Evolutionary conservation across 2,888 invertebrate species (phyloP).

Genomic region (Coenonympha glycerion): DNA sequence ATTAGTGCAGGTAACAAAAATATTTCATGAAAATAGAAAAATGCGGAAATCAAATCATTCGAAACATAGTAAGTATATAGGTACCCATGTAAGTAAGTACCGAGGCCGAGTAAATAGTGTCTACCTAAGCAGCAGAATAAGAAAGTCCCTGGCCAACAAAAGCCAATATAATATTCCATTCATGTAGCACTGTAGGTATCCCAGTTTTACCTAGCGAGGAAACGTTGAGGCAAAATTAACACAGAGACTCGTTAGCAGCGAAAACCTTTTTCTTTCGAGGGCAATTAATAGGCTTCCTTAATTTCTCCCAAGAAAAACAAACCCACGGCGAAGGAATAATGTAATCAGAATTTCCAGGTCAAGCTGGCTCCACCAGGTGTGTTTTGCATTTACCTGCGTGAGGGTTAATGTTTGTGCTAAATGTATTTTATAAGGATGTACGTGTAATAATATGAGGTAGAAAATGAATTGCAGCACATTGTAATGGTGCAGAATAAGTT

Average conservation of each 20-base stretch:
- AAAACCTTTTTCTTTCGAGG: constrained; percentile 4
- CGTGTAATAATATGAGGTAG: no score
- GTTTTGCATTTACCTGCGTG: no score
- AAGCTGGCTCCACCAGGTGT: no score
- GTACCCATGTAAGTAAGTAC: no score
- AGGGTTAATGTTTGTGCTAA: no score
- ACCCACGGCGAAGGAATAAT: background rate
- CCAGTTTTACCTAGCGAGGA: constrained; percentile 2
- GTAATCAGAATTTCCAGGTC: background rate
- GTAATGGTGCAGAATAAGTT: background rate
- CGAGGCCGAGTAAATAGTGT: background rate
- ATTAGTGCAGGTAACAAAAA: no score
- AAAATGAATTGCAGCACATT: no score
- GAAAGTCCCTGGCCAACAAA: background rate
- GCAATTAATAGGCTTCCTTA: constrained; percentile 4
- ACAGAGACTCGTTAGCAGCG: background rate
- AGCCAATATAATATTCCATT: background rate
- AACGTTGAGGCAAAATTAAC: constrained; percentile 5
- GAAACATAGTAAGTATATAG: no score
- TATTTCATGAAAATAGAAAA: no score
- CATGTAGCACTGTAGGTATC: background rate
- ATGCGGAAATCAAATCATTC: no score
- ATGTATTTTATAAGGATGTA: no score
- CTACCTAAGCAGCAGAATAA: background rate
- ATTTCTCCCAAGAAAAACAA: background rate